These are phyloP conservation scores for Drosophila affinis DNA, from an alignment of 2,888 invertebrate genomes.

Conservation along the genomic window DNA sequence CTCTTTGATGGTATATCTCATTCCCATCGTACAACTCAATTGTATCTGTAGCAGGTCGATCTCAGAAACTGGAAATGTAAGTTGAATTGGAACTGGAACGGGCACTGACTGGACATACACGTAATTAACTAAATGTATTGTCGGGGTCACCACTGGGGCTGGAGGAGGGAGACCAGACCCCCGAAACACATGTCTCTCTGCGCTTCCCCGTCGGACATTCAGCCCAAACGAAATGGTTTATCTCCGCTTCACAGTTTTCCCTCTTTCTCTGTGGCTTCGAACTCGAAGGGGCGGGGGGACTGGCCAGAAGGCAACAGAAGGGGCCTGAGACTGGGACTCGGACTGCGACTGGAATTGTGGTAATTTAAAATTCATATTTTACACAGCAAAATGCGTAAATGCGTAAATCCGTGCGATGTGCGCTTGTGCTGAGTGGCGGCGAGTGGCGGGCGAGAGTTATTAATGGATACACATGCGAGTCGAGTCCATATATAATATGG, in stretches of 20 bases:
- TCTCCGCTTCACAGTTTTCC: neutral
- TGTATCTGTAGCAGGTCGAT: neutral
- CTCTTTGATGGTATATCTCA: neutral
- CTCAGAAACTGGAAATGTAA: slow-evolving; percentile 25
- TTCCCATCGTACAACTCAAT: neutral
- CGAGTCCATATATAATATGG: slow-evolving; percentile 33
- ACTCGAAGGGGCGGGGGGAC: neutral
- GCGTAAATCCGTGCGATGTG: slow-evolving; percentile 16
- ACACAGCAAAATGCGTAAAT: slow-evolving; percentile 61
- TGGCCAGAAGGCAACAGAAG: too few species aligned
- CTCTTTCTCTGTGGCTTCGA: neutral
- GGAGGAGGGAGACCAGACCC: too few species aligned
- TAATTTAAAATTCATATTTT: slow-evolving; percentile 77
- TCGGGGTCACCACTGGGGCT: slow-evolving; percentile 15
- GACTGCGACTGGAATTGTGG: slow-evolving; percentile 19
- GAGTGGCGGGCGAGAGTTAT: slow-evolving; percentile 63
- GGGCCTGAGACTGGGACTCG: neutral
- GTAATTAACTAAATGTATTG: slow-evolving; percentile 16
- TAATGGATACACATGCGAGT: slow-evolving; percentile 59
- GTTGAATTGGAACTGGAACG: slow-evolving; percentile 38
- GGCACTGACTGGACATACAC: slow-evolving; percentile 26
- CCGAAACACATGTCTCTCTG: neutral
- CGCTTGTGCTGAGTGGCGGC: slow-evolving; percentile 67
- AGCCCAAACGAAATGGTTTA: slow-evolving; percentile 19
- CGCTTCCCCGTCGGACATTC: neutral